A percentile compares a stretch with the other conserved stretches of the same genome.
These are phyloP conservation scores for Metopolophium dirhodum DNA, from an alignment of 1,140 invertebrate genomes.

Conservation along the genomic window DNA sequence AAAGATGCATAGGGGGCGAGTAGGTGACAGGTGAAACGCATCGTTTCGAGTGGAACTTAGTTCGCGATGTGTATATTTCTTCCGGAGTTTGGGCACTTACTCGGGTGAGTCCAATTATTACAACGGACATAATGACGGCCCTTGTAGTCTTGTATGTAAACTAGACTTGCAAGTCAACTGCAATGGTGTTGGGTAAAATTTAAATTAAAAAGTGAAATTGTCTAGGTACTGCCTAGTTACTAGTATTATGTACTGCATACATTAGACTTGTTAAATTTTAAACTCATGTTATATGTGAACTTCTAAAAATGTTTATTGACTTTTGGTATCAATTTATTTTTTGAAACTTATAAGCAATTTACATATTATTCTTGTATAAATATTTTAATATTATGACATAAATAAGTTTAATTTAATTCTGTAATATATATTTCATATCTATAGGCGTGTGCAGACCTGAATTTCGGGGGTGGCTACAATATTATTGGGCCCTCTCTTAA, in stretches of 20 bases:
- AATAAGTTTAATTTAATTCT: not conserved
- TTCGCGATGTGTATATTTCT: constrained; percentile 7
- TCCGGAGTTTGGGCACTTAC: not conserved
- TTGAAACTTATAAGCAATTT: not conserved
- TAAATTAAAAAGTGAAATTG: not conserved
- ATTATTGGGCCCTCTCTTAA: too few relatives aligned
- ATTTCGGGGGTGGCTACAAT: too few relatives aligned
- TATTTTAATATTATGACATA: not conserved
- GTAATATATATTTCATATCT: not conserved
- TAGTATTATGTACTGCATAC: not conserved
- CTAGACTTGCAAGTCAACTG: not conserved
- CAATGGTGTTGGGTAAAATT: not conserved
- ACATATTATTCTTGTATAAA: too few relatives aligned
- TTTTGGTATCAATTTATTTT: not conserved
- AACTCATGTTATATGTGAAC: not conserved
- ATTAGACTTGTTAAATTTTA: not conserved
- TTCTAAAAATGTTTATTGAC: not conserved
- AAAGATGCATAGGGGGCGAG: not conserved
- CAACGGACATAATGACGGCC: not conserved
- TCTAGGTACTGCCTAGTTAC: not conserved
- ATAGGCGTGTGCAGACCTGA: too few relatives aligned
- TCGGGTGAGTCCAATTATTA: constrained; percentile 39
- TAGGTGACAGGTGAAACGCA: constrained; percentile 6
- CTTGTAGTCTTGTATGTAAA: constrained; percentile 3
- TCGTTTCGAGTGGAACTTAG: constrained; percentile 30